Evolutionary conservation across 2,113 vertebrate genomes (phyloP).

Genomic region (Orycteropus afer): DNA sequence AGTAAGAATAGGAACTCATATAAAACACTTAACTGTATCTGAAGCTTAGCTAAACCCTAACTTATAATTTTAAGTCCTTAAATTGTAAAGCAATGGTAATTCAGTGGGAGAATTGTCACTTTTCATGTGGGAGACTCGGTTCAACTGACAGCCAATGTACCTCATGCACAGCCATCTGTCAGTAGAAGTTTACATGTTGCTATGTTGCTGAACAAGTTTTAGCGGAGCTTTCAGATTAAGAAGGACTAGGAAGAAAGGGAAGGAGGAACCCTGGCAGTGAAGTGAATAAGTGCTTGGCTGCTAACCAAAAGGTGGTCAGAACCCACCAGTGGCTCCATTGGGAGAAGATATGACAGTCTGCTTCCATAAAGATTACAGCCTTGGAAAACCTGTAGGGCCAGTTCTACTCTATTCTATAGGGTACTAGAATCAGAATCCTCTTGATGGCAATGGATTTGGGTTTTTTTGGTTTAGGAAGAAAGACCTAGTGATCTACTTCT

Average conservation of each 20-base stretch:
- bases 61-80: neutral
- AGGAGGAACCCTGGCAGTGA: neutral
- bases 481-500: neutral
- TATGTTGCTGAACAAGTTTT: neutral
- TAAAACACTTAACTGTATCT: neutral
- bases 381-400: neutral
- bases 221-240: neutral
- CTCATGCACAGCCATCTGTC: neutral
- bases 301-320: neutral
- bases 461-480: neutral
- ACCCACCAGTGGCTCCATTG: neutral
- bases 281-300: neutral
- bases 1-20: neutral
- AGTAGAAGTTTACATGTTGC: neutral
- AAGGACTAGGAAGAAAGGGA: neutral
- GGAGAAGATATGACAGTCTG: neutral
- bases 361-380: neutral
- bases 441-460: too few relatives aligned
- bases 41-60: neutral
- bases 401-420: neutral
- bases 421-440: neutral
- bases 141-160: neutral
- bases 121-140: neutral
- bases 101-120: neutral
- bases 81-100: neutral